These are phyloP conservation scores for Enteromius viviparus DNA, from an alignment of 2,797 vertebrate genomes.

Conservation along the genomic window DNA sequence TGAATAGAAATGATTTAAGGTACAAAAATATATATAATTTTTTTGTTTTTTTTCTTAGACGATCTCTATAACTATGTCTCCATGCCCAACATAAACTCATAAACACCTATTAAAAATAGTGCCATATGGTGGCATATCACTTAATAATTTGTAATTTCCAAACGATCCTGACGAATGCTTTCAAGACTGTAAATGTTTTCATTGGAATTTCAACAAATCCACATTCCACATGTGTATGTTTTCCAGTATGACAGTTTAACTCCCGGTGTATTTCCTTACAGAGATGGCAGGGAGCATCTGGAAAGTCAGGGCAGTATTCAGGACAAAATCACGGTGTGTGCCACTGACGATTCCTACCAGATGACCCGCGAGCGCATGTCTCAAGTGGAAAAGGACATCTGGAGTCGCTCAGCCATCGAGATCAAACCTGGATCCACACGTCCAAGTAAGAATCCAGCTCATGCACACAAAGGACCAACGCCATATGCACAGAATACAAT, in stretches of 20 bases:
- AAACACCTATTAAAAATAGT: neutral
- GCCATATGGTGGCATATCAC: neutral
- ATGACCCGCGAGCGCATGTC: conserved; percentile 79
- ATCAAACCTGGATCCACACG: conserved; percentile 77
- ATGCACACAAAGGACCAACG: neutral
- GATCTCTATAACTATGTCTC: neutral
- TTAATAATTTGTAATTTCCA: neutral
- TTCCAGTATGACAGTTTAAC: neutral
- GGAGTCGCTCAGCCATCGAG: conserved; percentile 81
- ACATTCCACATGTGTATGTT: neutral
- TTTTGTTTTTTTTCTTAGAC: neutral
- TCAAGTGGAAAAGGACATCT: conserved; percentile 83
- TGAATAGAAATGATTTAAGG: neutral
- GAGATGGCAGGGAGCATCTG: conserved; percentile 81
- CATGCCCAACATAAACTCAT: neutral
- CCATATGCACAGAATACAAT: neutral
- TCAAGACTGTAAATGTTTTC: neutral
- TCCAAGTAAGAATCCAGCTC: conserved; percentile 72
- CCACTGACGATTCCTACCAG: conserved; percentile 84
- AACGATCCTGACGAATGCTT: neutral
- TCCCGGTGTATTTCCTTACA: conserved; percentile 56
- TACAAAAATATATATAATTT: neutral
- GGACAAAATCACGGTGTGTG: conserved; percentile 88
- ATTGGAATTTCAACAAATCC: neutral
- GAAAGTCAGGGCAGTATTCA: conserved; percentile 86